Evolutionary conservation across 2,113 vertebrate species (phyloP), one percentile per base, ranked within the genome.

Genomic region (Reinhardtius hippoglossoides): DNA sequence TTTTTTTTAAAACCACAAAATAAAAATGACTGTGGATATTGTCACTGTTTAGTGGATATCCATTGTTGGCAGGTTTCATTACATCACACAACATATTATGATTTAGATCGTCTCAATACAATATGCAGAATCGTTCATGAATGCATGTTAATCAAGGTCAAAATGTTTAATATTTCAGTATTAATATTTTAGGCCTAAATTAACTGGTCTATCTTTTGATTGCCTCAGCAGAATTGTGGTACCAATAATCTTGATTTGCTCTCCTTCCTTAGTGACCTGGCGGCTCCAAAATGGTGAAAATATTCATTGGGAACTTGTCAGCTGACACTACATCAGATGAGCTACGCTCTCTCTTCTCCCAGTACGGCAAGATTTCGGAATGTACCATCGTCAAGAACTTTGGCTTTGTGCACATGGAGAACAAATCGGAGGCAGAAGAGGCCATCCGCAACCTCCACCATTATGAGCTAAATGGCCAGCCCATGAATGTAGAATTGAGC

Each of bases 301-400:
- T 99, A 72, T 99, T 98, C 87, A 96, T 99, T 0, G 97, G 98
- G n/a, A 99, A 99, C 89, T 93, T 99, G 86, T 95, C 98, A 12
- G 91, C 95, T 21, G 96, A 97, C 88, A 97, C 97, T 0, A 99
- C 97, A 9, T 94, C 96, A 26, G 95, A 96, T 35, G 97, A 99
- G 90, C 96, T 99, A 21, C 96, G 96, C 31, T 91, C 96, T 0
- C 95, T 99, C 26, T 99, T 99, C 74, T 97, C 97, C 74, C 97
- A 98, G 87, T 99, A 98, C 67, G 97, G 98, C 0, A 96, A 96
- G 90, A 96, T 99, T 68, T 93, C 97, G 21, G 98, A 99, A 85
- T 98, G 97, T 73, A 96, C 97, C 71, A 97, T 98, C 80, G 96
- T 99, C 85, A 99, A 99, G 91, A 98, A 98, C 90, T 98, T 97